Percentiles rank a stretch among this genome's conserved stretches.
These are phyloP conservation scores for Holocentrus rufus DNA, from an alignment of 2,797 vertebrate genomes.

Conservation along the genomic window DNA sequence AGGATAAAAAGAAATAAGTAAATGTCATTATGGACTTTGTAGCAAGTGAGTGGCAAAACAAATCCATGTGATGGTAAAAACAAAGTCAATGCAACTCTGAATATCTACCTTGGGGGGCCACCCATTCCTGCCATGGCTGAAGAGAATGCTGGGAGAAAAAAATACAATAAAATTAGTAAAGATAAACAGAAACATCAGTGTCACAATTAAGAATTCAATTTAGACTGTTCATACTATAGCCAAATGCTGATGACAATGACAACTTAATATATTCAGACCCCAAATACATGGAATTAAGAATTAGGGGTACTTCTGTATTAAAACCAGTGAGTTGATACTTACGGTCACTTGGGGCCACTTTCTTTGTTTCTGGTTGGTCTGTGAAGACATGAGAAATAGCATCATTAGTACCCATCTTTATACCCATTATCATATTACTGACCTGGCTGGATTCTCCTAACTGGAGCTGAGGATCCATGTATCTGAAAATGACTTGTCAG, in stretches of 20 bases:
- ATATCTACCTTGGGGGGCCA: slow-evolving; percentile 82
- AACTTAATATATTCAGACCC: background rate
- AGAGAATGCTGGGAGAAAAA: slow-evolving; percentile 85
- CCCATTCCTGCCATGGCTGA: slow-evolving; percentile 90
- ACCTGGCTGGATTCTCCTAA: slow-evolving; percentile 41
- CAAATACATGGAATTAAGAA: background rate
- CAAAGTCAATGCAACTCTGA: background rate
- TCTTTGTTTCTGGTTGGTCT: slow-evolving; percentile 99
- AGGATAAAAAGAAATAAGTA: slow-evolving; percentile 33
- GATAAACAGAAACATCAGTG: no score
- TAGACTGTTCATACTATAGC: no score
- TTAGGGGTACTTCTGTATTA: background rate
- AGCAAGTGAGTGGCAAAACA: background rate
- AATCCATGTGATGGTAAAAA: background rate
- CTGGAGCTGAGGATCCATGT: slow-evolving; percentile 1
- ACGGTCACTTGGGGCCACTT: slow-evolving; percentile 98
- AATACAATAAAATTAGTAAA: background rate
- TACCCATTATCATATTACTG: slow-evolving; percentile 15
- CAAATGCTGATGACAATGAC: no score
- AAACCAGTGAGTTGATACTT: slow-evolving; percentile 72
- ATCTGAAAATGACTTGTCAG: background rate
- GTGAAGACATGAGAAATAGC: slow-evolving; percentile 77
- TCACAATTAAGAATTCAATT: no score
- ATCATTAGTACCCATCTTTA: slow-evolving; percentile 37
- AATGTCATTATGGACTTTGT: background rate